phyloP scores from a whole-genome alignment of 2,888 invertebrate species.

The Dioctria linearis region DNA sequence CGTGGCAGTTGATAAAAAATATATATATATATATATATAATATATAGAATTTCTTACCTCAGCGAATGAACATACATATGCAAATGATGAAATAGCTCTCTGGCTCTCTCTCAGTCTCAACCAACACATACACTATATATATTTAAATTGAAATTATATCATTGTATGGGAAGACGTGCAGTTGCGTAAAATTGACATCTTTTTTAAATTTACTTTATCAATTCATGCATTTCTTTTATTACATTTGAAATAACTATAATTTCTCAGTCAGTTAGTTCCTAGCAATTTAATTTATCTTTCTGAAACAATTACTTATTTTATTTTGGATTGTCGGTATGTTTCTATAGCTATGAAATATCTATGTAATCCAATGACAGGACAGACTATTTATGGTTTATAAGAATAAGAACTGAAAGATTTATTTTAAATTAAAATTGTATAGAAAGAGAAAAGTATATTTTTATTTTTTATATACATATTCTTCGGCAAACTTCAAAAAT shows the following conservation, averaged over 20 bases:
- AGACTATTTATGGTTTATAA: conserved; percentile 12
- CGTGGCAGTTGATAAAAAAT: conserved; percentile 55
- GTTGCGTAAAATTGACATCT: conserved; percentile 31
- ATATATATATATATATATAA: no score
- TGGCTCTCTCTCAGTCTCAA: no score
- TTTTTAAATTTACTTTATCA: conserved; percentile 10
- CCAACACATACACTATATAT: no score
- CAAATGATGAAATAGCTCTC: not conserved
- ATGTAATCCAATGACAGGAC: not conserved
- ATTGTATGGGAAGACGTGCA: conserved; percentile 33
- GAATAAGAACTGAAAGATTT: not conserved
- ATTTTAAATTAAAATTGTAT: no score
- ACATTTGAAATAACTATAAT: not conserved
- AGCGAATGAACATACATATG: conserved; percentile 18
- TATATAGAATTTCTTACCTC: conserved; percentile 25
- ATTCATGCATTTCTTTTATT: not conserved
- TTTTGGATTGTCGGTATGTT: no score
- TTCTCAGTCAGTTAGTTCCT: not conserved
- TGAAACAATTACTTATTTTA: no score
- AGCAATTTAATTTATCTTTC: not conserved
- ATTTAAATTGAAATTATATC: not conserved
- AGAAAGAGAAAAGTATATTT: no score
- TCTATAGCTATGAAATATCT: no score
- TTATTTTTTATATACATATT: no score
- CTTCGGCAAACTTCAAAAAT: conserved; percentile 35